Percentiles rank a stretch among this genome's conserved stretches.
These are phyloP conservation scores for Erebia epiphron DNA, from an alignment of 2,888 invertebrate species.

Conservation along the genomic window DNA sequence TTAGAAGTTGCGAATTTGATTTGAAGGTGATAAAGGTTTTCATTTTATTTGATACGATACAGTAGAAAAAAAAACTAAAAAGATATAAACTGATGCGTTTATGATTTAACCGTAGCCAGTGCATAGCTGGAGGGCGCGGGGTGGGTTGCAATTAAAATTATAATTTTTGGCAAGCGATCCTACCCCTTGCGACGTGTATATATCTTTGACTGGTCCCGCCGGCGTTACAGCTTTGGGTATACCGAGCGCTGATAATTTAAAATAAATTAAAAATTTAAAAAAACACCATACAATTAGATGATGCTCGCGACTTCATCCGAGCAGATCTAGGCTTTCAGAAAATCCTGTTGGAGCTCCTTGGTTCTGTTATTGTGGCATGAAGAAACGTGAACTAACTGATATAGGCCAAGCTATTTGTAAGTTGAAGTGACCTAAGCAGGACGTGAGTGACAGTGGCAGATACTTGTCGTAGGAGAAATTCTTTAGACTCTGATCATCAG, in stretches of 20 bases:
- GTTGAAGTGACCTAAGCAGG: too few species aligned
- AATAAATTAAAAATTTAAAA: too few species aligned
- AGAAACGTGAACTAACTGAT: too few species aligned
- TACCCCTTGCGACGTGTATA: slow-evolving; percentile 67
- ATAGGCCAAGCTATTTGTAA: too few species aligned
- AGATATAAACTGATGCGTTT: slow-evolving; percentile 17
- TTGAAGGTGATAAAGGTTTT: neutral
- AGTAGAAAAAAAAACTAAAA: neutral
- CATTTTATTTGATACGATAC: neutral
- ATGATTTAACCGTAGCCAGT: slow-evolving; percentile 11
- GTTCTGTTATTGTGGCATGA: too few species aligned
- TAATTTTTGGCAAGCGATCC: slow-evolving; percentile 82
- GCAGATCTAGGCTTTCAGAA: too few species aligned
- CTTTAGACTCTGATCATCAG: too few species aligned
- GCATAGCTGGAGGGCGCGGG: slow-evolving; percentile 51
- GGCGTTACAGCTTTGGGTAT: slow-evolving; percentile 49
- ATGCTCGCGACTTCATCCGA: neutral
- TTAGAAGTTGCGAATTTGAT: neutral
- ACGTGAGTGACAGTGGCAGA: too few species aligned
- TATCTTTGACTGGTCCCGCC: slow-evolving; percentile 78
- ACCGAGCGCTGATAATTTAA: slow-evolving; percentile 42
- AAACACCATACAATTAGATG: neutral
- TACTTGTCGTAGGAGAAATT: too few species aligned
- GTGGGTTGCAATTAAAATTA: slow-evolving; percentile 77
- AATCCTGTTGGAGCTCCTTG: too few species aligned